Conservation (phyloP, 2,888 invertebrate species). For the Caenorhabditis wallacei region DNA sequence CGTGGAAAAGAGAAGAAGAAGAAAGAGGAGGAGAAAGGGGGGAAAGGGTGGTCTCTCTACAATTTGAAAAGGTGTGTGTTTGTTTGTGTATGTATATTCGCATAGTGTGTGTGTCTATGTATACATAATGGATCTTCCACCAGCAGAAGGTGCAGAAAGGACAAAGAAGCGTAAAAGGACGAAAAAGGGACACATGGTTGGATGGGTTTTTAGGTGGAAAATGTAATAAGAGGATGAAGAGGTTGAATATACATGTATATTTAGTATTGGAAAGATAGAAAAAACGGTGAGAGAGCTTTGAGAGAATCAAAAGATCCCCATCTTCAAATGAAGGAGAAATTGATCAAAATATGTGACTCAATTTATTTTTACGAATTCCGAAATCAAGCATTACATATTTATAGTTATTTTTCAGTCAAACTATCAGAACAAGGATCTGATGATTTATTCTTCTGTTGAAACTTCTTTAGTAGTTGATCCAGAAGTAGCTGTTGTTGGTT, state of each 20-base stretch:
- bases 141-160: constrained; percentile 28
- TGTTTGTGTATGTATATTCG: constrained; percentile 48
- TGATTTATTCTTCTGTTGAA: background rate
- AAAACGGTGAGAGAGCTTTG: constrained; percentile 23
- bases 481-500: background rate
- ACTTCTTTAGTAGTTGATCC: background rate
- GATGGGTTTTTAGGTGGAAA: constrained; percentile 28
- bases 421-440: background rate
- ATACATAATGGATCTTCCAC: constrained; percentile 47
- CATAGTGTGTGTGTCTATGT: constrained; percentile 41
- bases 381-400: constrained; percentile 22
- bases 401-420: background rate
- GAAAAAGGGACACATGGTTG: constrained; percentile 35
- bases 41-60: constrained; percentile 11
- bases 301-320: constrained; percentile 9
- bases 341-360: background rate
- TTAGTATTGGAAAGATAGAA: background rate
- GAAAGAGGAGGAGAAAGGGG: background rate
- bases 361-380: background rate
- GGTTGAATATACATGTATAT: constrained; percentile 1
- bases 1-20: too few species aligned
- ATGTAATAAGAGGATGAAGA: constrained; percentile 36
- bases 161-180: constrained; percentile 39
- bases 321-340: background rate
- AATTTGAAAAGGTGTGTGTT: constrained; percentile 47